Evolutionary conservation across 2,113 vertebrate species (phyloP).

Genomic region (Helogale parvula): DNA sequence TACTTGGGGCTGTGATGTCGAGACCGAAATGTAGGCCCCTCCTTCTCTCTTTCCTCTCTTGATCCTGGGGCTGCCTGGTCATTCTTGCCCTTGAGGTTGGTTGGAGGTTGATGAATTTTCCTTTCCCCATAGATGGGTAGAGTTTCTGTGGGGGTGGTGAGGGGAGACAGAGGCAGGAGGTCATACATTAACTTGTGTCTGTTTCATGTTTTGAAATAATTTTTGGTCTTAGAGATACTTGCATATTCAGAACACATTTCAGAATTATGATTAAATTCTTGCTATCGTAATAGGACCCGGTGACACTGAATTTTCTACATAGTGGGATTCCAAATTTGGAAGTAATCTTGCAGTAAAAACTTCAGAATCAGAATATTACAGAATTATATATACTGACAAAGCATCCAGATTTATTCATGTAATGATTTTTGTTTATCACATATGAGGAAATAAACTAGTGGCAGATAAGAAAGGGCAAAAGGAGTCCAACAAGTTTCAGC

Average conservation of each 20-base stretch:
- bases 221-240: not conserved
- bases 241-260: not conserved
- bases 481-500: not conserved
- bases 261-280: not conserved
- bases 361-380: not conserved
- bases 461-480: not conserved
- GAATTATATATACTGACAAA: not conserved
- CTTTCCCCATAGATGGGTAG: not conserved
- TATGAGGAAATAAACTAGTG: not conserved
- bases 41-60: not conserved
- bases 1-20: not conserved
- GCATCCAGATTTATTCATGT: not conserved
- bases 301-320: not conserved
- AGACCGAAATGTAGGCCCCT: not conserved
- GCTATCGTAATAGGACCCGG: not conserved
- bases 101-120: not conserved
- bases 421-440: not conserved
- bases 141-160: not conserved
- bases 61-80: not conserved
- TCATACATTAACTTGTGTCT: not conserved
- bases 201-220: not conserved
- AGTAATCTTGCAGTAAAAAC: not conserved
- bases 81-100: not conserved
- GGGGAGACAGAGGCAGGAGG: not conserved
- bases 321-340: not conserved